Evolutionary conservation across 2,888 invertebrate genomes (phyloP), one percentile per base, ranked within the genome.

Genomic region (Empis stercorea): DNA sequence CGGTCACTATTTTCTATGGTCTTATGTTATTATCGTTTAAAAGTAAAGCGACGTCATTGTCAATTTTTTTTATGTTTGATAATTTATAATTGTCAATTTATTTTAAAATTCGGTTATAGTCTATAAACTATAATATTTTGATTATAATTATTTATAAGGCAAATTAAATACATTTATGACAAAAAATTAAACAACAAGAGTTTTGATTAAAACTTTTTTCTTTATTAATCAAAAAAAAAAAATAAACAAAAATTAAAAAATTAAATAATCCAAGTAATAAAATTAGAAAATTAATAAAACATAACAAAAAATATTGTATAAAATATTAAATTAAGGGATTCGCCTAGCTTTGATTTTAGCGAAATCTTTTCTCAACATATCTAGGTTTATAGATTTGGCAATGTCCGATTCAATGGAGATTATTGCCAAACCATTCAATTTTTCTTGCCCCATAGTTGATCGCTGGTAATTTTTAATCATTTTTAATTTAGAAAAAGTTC

Each of bases 391-490:
- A 38, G 38, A 38, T 38, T 38, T 38, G 13, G 38, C 38, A 38
- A 38, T 38, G 10, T 38, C 17, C 10, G 38, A 38, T 38, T 38
- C 38, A 11, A 38, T 38, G 38, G 38, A 38, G 38, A 38, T 38
- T 38, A 38, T 38, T 38, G 43, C 43, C 43, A 43, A 43, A 30
- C 43, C 32, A 43, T 43, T 32, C 32, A 43, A 43, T 43, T 43
- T 43, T 43, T 43, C 32, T 43, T 43, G 43, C 43, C 32, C 43
- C 43, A 43, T 43, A 43, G 32, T 10, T 43, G 43, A 43, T 43
- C 43, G 30, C 43, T 32, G 16, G 43, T 43, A 43, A 43, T 32
- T 30, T 43, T 43, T 43, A 16, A 43, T 43, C 15, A 43, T 17
- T 43, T 43, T 43, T 43, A 30, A 43, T 32, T 38, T 38, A 17